Evolutionary conservation across 2,888 invertebrate genomes (phyloP).

Genomic region (Eupithecia subfuscata): DNA sequence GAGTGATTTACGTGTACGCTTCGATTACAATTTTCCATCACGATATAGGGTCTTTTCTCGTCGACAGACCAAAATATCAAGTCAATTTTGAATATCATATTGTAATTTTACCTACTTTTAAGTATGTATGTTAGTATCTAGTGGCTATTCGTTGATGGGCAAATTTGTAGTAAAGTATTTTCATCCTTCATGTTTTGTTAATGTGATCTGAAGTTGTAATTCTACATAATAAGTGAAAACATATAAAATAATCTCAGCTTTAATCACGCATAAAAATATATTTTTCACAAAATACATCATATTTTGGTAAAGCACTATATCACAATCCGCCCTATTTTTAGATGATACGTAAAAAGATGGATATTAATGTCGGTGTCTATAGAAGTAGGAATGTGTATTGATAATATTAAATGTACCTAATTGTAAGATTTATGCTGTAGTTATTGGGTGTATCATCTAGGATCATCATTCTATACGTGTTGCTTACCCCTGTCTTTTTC

Average conservation of each 20-base stretch:
- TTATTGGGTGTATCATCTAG: constrained; percentile 42
- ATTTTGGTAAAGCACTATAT: constrained; percentile 76
- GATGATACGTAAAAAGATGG: constrained; percentile 58
- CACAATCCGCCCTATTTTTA: constrained; percentile 80
- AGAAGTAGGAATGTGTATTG: constrained; percentile 33
- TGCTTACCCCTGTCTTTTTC: constrained; percentile 31
- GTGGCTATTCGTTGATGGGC: constrained; percentile 64
- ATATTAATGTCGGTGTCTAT: constrained; percentile 50
- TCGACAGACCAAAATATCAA: constrained; percentile 76
- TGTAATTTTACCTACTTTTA: constrained; percentile 62
- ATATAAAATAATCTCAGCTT: constrained; percentile 63
- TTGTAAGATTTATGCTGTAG: constrained; percentile 30
- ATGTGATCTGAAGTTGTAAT: constrained; percentile 78
- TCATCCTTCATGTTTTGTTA: constrained; percentile 74
- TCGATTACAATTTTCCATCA: constrained; percentile 44
- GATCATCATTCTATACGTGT: constrained; percentile 39
- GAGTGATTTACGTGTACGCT: constrained; percentile 38
- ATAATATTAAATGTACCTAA: constrained; percentile 37
- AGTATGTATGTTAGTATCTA: constrained; percentile 69
- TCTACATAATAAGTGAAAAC: constrained; percentile 57
- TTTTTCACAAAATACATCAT: constrained; percentile 62
- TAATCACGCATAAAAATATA: constrained; percentile 70
- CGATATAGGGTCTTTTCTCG: constrained; percentile 58
- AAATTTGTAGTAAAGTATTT: constrained; percentile 67
- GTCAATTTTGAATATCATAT: constrained; percentile 79